Evolutionary conservation across 1,140 invertebrate species (phyloP), one percentile per base, ranked within the genome.

Genomic region (Camponotus floridanus): DNA sequence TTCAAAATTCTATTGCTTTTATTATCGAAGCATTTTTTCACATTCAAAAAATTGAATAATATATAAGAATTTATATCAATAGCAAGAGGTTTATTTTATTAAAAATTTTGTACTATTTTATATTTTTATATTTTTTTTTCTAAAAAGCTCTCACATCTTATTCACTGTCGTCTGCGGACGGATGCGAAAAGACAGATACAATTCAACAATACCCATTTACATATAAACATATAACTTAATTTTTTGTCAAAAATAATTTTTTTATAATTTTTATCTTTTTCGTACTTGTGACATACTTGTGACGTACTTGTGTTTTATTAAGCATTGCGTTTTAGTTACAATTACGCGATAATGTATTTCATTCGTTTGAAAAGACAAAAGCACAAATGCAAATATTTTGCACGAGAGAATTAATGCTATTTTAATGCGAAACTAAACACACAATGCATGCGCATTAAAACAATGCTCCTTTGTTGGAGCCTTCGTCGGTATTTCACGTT

Each of bases 351-450:
- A 65, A 78, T 51, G 36, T 21, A n/a, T 51, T 79, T 21, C 1
- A 13, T 36, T 13, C n/a, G 2, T 11, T 45, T 64, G 4, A 26
- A 33, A 21, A 39, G 13, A 80, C 36, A 68, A 70, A 39, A 13
- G 45, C 9, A 33, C 33, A 26, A 68, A 39, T 7, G 36, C 57
- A 80, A 80, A 70, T 57, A 57, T 26, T 55, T 39, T 55, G 9
- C n/a, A 68, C n/a, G 21, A 57, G 9, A 13, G 48, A 57, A 57
- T 70, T 57, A 57, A 55, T n/a, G 78, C 6, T 57, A 70, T 57
- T 79, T 79, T 70, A 68, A 80, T 57, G 36, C 15, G 13, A 70
- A 70, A 36, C 33, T 80, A 68, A 65, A 80, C 15, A 39, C 6
- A 51, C 48, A 51, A 51, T 68, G 36, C 18, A 79, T 67, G 62